Evolutionary conservation across 2,888 invertebrate genomes (phyloP), one percentile per base, ranked within the genome.

Genomic region (Colostygia pectinataria): DNA sequence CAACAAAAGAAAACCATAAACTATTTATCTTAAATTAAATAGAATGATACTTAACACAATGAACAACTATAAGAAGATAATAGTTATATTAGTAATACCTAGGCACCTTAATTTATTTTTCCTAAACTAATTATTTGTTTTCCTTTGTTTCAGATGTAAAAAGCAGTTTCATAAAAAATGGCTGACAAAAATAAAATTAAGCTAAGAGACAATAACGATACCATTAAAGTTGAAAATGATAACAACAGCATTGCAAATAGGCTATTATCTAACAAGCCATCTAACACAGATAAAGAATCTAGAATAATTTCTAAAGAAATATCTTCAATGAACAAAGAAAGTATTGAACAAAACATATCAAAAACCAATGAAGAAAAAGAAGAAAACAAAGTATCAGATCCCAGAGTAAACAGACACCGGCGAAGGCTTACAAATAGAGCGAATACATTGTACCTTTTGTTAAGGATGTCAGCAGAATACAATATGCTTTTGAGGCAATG

Each of bases 361-460:
- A 14, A 8, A 8, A 33, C 10, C n/a, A 31, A 25, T 4, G 2
- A 32, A 33, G 15, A 37, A 10, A 15, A 2, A 8, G 15, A 4
- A 12, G 15, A 27, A 29, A 6, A 27, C n/a, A 38, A 43, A 27
- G 9, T 15, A 0, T 9, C 23, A 39, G 28, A 28, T 5, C 6
- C 8, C 4, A 42, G 29, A 8, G n/a, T 52, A 57, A 54, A 57
- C 53, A 40, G 58, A 53, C 53, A 55, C 28, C 46, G 50, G 40
- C 40, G 53, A 33, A 77, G 71, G 55, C 66, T 83, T 15, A 87
- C 82, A 1, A 86, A 80, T 76, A 80, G 87, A 66, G 71, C 80
- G 44, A 87, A 85, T 76, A 61, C 74, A 62, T 73, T 90, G 68
- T 90, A 88, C 42, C 74, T 90, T 55, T 70, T 90, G 57, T 58